Evolutionary conservation across 2,888 invertebrate species (phyloP).

Genomic region (Euphydryas editha): DNA sequence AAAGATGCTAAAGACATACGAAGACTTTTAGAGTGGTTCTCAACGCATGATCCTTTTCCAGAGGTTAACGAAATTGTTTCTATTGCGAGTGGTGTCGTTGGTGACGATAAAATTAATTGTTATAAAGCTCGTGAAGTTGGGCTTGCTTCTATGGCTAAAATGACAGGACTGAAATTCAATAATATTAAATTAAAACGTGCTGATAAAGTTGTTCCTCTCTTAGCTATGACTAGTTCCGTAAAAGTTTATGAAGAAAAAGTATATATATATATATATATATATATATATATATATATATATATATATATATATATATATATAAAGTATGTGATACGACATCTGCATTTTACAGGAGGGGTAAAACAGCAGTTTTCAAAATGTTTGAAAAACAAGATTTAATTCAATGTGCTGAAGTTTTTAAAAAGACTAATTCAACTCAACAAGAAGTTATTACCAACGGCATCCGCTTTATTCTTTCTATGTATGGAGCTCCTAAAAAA

Average conservation of each 20-base stretch:
- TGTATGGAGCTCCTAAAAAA: too few relatives aligned
- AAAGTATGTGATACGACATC: too few relatives aligned
- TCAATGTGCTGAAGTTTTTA: too few relatives aligned
- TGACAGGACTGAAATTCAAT: constrained; percentile 32
- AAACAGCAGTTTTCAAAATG: too few relatives aligned
- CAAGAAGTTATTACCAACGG: too few relatives aligned
- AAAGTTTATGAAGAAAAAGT: not conserved
- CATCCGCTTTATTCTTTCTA: too few relatives aligned
- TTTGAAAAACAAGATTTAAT: too few relatives aligned
- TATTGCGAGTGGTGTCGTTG: constrained; percentile 45
- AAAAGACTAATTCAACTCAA: too few relatives aligned
- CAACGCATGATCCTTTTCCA: constrained; percentile 52
- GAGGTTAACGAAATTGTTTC: constrained; percentile 41
- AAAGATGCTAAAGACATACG: constrained; percentile 19
- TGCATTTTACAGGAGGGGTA: too few relatives aligned
- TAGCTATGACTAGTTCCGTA: not conserved
- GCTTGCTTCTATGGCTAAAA: constrained; percentile 47
- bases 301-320: too few relatives aligned
- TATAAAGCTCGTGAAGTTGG: constrained; percentile 51
- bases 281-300: too few relatives aligned
- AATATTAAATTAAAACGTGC: constrained; percentile 14
- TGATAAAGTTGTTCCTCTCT: constrained; percentile 13
- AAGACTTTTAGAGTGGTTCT: constrained; percentile 54
- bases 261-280: too few relatives aligned
- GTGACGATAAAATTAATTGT: constrained; percentile 45